Evolutionary conservation across 2,797 vertebrate genomes (phyloP), one percentile per base, ranked within the genome.

Genomic region (Dendrocincla tyrannina): DNA sequence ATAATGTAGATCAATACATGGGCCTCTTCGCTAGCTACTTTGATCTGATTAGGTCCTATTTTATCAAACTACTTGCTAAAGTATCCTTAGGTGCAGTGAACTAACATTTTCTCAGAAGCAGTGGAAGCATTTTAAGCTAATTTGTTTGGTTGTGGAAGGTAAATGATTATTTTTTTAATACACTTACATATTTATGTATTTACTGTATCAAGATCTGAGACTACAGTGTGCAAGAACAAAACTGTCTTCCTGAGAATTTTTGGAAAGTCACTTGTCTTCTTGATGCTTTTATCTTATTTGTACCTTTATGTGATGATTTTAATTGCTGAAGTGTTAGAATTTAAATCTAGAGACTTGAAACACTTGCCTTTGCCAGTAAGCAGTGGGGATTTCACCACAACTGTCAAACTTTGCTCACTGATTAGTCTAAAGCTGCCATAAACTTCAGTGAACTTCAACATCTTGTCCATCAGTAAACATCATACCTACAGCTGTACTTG

Each of bases 111-210:
- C 50, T 80, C 67, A 83, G 47, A n/a, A 81, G 88, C 70, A 77
- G 59, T 42, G 20, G 55, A 50, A 91, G 80, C 58, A 24, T 47
- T 86, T 44, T 69, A 90, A 93, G 42, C 60, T 68, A 41, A 68
- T 56, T 67, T 66, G 72, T 55, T 94, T 95, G 85, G 79, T 95
- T 96, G 66, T 33, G 42, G 81, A 85, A 95, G 81, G 86, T 30
- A 87, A 93, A 92, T 80, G 72, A 58, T 41, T 73, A 85, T 88
- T 87, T 80, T 80, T 91, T 41, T 41, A 23, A 17, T 35, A 10
- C 30, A 30, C 35, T 42, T 42, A 19, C 23, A 15, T 41, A 53
- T n/a, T 44, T 46, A 46, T 22, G 18, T 35, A 35, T 46, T 28
- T 58, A 22, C 3, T 20, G 2, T 82, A 87, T 52, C 49, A 69